Base-by-base conservation (phyloP, 2,113 vertebrate genomes). In the Catharus fuscescens region DNA sequence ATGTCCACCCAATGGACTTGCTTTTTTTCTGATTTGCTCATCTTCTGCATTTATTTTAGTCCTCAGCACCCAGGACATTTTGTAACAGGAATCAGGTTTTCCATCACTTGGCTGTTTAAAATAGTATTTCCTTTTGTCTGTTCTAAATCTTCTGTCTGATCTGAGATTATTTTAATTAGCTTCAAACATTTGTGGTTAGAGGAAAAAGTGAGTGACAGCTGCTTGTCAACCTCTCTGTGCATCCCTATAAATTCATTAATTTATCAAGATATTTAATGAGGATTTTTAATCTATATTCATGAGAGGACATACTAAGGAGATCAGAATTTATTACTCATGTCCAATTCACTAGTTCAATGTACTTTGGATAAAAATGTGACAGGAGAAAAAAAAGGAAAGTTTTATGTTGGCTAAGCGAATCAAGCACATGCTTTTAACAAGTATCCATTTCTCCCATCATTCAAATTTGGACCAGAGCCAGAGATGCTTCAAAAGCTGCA, bases 401-500 rank as follows among this genome's bases (percentile, higher is more conserved):
- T 92, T 73, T 38, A 28, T 64, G 28, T 56, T 79, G 61, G 14
- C 10, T 84, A 14, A 91, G 32, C 54, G 66, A 74, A 90, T 57
- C 31, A 29, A 69, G 70, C 45, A 34, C 62, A 5, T n/a, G 78
- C 66, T 61, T 91, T 81, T 79, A 82, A 72, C 70, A 74, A 42
- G 40, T 34, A 17, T 65, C 45, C 14, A 1, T 85, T 85, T 84
- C 29, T 82, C n/a, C 59, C 36, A 53, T 69, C 57, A 26, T 59
- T 60, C 40, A 53, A 60, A 53, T 57, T 34, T 79, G 89, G 59
- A 31, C 10, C 31, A 45, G 65, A 79, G 48, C 80, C 86, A 67
- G 77, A 76, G 25, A 45, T 72, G 85, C 70, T 90, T 95, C 74
- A 85, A 90, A 86, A 80, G 57, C 91, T 78, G 61, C 60, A 93